Conservation (phyloP, 2,113 vertebrate species). For the Pterocles orientalis region DNA sequence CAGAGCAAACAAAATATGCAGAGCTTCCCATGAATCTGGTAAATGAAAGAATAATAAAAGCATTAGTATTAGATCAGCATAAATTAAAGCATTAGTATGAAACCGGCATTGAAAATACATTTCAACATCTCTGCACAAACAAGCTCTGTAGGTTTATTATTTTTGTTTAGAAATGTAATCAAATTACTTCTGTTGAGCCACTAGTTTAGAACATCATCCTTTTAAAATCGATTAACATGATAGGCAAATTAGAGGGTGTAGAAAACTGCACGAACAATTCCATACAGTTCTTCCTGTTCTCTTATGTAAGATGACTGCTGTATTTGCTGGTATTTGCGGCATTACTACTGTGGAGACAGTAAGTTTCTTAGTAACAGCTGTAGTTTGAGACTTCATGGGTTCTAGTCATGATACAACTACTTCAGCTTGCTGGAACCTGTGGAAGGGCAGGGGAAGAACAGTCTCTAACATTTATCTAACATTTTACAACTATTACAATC, state of each 20-base stretch:
- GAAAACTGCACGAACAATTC: background rate
- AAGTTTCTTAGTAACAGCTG: background rate
- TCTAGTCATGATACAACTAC: background rate
- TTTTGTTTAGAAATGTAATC: background rate
- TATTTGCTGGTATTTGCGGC: background rate
- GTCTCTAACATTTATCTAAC: background rate
- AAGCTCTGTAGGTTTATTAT: background rate
- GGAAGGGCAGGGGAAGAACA: background rate
- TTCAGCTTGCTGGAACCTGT: background rate
- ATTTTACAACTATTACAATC: background rate
- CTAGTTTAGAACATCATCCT: background rate
- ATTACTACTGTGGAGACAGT: background rate
- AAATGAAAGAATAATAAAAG: constrained; percentile 19
- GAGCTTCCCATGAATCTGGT: constrained; percentile 94
- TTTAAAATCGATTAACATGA: background rate
- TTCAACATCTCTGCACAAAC: background rate
- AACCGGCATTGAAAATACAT: background rate
- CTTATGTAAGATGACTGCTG: background rate
- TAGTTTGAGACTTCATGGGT: background rate
- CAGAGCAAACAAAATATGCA: constrained; percentile 94
- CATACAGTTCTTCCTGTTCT: background rate
- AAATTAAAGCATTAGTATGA: background rate
- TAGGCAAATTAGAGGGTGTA: background rate
- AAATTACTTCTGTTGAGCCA: background rate
- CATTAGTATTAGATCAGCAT: background rate